Evolutionary conservation across 2,888 invertebrate species (phyloP).

Genomic region (Drosophila algonquin): DNA sequence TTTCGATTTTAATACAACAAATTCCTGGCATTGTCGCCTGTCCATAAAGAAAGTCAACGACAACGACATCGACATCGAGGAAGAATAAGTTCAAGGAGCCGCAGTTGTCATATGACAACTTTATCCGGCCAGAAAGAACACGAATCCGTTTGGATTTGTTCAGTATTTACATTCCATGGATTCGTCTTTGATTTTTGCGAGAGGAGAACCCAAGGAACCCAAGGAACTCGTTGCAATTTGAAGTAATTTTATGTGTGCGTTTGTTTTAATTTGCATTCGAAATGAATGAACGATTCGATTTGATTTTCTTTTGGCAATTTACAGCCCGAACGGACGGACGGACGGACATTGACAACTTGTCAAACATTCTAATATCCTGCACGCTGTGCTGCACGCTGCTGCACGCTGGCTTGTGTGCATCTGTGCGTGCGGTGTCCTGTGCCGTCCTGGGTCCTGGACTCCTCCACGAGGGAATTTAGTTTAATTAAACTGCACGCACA

Average conservation of each 20-base stretch:
- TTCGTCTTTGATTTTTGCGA: slow-evolving; percentile 61
- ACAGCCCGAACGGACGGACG: slow-evolving; percentile 13
- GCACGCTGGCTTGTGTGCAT: background rate
- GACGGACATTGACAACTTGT: slow-evolving; percentile 59
- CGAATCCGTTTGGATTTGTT: slow-evolving; percentile 36
- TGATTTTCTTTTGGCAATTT: slow-evolving; percentile 43
- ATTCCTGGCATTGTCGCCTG: slow-evolving; percentile 69
- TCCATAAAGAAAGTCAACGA: slow-evolving; percentile 42
- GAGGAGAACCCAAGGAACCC: slow-evolving; percentile 28
- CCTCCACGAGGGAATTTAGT: slow-evolving; percentile 50
- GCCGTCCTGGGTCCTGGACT: too few species aligned
- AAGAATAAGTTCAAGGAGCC: slow-evolving; percentile 24
- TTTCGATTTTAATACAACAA: slow-evolving; percentile 78
- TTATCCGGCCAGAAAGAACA: slow-evolving; percentile 53
- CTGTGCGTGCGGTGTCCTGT: slow-evolving; percentile 13
- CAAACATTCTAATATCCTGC: slow-evolving; percentile 51
- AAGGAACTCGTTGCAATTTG: slow-evolving; percentile 44
- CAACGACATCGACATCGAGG: slow-evolving; percentile 15
- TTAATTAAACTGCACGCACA: slow-evolving; percentile 65
- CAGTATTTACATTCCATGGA: slow-evolving; percentile 27
- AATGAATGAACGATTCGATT: slow-evolving; percentile 35
- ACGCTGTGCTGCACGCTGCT: too few species aligned
- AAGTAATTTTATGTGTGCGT: slow-evolving; percentile 72
- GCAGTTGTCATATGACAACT: slow-evolving; percentile 64
- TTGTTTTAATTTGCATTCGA: slow-evolving; percentile 58